A percentile compares a stretch with the other conserved stretches of the same genome.
Evolutionary conservation across 2,113 vertebrate species (phyloP).

Genomic region (Psittacus erithacus): DNA sequence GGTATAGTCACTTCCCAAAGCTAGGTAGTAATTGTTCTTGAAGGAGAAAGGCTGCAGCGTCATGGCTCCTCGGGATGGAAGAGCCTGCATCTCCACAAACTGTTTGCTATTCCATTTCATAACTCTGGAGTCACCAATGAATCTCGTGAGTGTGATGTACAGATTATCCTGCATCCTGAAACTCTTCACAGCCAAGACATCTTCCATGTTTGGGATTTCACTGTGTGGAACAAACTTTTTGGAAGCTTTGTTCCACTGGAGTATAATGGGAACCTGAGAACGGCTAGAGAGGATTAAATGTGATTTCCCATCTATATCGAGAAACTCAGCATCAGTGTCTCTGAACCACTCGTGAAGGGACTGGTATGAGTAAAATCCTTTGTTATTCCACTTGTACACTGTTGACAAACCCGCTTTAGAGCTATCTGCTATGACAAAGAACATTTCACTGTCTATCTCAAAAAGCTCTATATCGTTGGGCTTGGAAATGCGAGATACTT

Average conservation of each 20-base stretch:
- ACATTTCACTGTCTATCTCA: constrained; percentile 90
- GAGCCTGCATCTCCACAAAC: constrained; percentile 91
- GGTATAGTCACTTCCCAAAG: constrained; percentile 95
- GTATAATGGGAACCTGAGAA: constrained; percentile 94
- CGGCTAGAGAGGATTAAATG: constrained; percentile 93
- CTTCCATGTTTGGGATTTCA: constrained; percentile 96
- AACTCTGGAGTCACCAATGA: constrained; percentile 96
- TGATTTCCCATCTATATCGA: constrained; percentile 91
- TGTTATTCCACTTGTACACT: constrained; percentile 96
- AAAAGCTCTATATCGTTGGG: constrained; percentile 97
- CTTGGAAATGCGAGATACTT: constrained; percentile 96
- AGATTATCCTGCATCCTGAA: constrained; percentile 89
- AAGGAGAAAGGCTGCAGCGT: constrained; percentile 93
- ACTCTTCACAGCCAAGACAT: constrained; percentile 93
- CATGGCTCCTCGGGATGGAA: constrained; percentile 96
- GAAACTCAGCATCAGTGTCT: constrained; percentile 93
- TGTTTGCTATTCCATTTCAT: constrained; percentile 92
- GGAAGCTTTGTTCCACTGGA: constrained; percentile 91
- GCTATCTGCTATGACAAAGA: constrained; percentile 96
- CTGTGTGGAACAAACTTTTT: constrained; percentile 91
- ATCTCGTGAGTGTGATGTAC: constrained; percentile 92
- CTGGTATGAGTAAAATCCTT: constrained; percentile 96
- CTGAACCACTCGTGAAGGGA: constrained; percentile 97
- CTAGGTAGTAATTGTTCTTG: constrained; percentile 90
- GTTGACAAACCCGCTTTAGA: constrained; percentile 97